Percentiles rank a stretch among this genome's conserved stretches.
Conservation (phyloP, 1,140 invertebrate genomes). For the Ericerus pela region DNA sequence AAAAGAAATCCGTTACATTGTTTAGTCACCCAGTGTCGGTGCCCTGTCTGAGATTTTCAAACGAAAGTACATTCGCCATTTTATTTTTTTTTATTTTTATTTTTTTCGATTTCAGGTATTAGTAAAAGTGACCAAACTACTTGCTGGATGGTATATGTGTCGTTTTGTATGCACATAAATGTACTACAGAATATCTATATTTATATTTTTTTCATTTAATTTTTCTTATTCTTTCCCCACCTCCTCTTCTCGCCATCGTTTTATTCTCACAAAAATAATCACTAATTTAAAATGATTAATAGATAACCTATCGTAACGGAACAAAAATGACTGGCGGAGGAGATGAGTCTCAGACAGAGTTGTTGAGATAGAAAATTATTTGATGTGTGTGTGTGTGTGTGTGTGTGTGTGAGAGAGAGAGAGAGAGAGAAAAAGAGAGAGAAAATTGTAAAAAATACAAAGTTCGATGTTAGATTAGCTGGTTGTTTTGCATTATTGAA, state of each 20-base stretch:
- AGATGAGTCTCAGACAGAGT: conserved; percentile 11
- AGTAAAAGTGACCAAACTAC: conserved; percentile 7
- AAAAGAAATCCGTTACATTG: conserved; percentile 4
- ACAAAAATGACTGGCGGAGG: conserved; percentile 1
- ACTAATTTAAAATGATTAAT: conserved; percentile 12
- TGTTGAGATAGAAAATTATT: no score
- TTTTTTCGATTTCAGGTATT: not conserved
- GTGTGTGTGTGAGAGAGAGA: no score
- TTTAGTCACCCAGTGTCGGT: no score
- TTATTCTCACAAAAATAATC: conserved; percentile 10
- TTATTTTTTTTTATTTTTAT: not conserved
- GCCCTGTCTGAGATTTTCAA: no score
- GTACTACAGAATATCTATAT: no score
- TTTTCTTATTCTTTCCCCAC: no score
- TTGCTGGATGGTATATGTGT: not conserved
- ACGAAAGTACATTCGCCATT: conserved; percentile 9
- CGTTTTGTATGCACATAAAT: no score
- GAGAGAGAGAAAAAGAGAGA: no score
- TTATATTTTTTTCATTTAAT: no score
- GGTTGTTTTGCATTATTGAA: conserved; percentile 1
- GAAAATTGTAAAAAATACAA: conserved; percentile 4
- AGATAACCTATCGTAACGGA: conserved; percentile 10
- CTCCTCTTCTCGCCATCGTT: not conserved
- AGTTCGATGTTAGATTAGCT: conserved; percentile 6
- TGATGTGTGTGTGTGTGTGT: no score